Evolutionary conservation across 2,113 vertebrate genomes (phyloP).

Genomic region (Sula dactylatra): DNA sequence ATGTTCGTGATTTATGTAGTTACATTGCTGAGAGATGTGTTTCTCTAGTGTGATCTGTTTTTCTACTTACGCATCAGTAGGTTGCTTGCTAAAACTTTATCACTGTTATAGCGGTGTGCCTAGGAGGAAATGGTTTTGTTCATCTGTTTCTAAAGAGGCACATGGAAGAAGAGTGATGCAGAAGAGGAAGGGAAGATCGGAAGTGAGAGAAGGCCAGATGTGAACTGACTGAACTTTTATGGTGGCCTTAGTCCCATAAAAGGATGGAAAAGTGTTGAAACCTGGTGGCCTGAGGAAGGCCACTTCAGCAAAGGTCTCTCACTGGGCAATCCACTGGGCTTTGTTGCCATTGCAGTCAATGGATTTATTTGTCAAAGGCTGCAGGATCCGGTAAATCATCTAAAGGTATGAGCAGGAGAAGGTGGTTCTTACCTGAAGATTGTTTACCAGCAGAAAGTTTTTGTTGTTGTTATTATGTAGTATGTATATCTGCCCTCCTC

Average conservation of each 20-base stretch:
- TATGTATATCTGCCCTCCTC: background rate
- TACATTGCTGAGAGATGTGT: background rate
- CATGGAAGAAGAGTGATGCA: background rate
- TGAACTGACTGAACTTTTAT: background rate
- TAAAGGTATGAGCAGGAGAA: background rate
- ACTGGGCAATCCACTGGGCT: background rate
- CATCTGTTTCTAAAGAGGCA: background rate
- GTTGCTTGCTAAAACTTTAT: background rate
- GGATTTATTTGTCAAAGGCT: background rate
- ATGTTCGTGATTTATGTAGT: background rate
- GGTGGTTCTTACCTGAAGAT: background rate
- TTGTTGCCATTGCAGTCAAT: background rate
- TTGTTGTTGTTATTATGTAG: background rate
- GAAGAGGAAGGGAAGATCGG: background rate
- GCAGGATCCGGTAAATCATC: background rate
- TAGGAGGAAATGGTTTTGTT: background rate
- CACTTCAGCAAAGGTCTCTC: background rate
- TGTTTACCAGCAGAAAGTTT: background rate
- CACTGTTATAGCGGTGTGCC: background rate
- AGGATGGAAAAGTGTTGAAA: background rate
- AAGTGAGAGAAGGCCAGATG: background rate
- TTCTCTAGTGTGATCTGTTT: background rate
- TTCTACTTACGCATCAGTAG: background rate
- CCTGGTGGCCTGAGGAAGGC: background rate
- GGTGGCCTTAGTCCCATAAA: background rate